Conservation (phyloP, 2,113 vertebrate genomes). For the Lagopus muta region DNA sequence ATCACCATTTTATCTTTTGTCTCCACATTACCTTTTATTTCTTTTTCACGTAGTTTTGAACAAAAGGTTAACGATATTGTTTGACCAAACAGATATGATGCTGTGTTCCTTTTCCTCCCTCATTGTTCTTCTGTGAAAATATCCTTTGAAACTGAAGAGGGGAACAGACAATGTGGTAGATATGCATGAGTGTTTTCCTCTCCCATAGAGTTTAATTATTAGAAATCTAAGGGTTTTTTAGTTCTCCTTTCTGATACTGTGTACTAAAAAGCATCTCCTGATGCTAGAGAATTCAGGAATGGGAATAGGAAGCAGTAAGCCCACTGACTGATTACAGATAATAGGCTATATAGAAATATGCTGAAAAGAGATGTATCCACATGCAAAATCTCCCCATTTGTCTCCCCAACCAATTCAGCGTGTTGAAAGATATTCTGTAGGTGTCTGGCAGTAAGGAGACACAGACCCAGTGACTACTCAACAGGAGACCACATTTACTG, state of each 20-base stretch:
- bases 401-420: background rate
- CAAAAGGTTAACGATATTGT: background rate
- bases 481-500: background rate
- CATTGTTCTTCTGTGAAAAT: background rate
- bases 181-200: background rate
- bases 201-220: background rate
- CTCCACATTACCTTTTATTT: fast-evolving
- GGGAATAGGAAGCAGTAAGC: background rate
- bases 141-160: background rate
- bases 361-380: background rate
- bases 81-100: background rate
- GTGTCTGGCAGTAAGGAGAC: background rate
- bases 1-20: background rate
- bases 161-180: fast-evolving
- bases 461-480: background rate
- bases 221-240: background rate
- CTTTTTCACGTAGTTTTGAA: background rate
- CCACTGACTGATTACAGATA: background rate
- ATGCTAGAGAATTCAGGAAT: background rate
- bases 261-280: background rate
- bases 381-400: background rate
- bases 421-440: background rate
- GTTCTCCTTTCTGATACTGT: background rate
- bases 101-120: background rate
- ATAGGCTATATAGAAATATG: background rate